These are phyloP conservation scores for Eleutherodactylus coqui DNA, from an alignment of 2,797 vertebrate species.

Conservation along the genomic window DNA sequence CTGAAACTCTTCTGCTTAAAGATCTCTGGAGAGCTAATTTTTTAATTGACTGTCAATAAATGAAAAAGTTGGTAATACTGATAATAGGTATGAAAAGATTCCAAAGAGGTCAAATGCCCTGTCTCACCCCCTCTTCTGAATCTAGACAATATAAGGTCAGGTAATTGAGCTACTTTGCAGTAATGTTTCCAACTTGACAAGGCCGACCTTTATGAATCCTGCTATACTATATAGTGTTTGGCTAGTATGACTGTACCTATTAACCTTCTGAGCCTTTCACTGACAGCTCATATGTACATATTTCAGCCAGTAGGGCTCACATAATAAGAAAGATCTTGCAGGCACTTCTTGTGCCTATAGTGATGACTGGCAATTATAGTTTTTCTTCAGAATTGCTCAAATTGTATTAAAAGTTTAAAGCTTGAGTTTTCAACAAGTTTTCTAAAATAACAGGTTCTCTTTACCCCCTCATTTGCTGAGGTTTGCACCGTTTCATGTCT, in stretches of 20 bases:
- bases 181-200: constrained; percentile 27
- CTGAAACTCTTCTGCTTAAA: neutral
- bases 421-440: too few relatives aligned
- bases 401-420: neutral
- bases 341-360: neutral
- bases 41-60: constrained; percentile 13
- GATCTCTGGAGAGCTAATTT: constrained; percentile 7
- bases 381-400: neutral
- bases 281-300: neutral
- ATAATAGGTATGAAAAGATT: constrained; percentile 16
- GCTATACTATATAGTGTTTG: constrained; percentile 23
- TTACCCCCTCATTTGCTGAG: too few relatives aligned
- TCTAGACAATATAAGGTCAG: constrained; percentile 40
- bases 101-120: constrained; percentile 35
- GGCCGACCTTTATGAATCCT: constrained; percentile 26
- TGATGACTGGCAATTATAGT: neutral
- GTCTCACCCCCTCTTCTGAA: constrained; percentile 17
- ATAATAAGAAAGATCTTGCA: neutral
- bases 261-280: constrained; percentile 2
- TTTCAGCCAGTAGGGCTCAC: neutral
- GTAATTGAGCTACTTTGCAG: constrained; percentile 27
- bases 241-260: constrained; percentile 3
- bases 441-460: too few relatives aligned
- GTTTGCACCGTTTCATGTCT: too few relatives aligned
- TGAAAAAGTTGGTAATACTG: constrained; percentile 1